Evolutionary conservation across 1,140 invertebrate genomes (phyloP), one percentile per base, ranked within the genome.

Genomic region (Trypoxylus dichotomus): DNA sequence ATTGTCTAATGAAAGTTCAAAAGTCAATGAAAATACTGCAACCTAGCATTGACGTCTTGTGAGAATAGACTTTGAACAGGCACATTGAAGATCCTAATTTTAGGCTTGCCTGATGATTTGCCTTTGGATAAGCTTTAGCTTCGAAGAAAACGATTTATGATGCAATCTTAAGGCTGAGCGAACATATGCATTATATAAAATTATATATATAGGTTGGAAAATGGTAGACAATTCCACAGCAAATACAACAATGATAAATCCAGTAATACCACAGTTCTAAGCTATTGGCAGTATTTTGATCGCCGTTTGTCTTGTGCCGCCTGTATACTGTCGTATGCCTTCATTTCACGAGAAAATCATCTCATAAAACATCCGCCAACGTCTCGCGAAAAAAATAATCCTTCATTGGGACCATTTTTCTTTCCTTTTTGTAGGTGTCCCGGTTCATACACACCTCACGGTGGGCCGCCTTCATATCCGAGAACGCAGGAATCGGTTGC

Each of bases 401-500:
- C 11, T 68, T 27, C 60, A 68, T 27, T 19, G 47, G 11, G 5
- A 27, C 5, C 60, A 6, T 29, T 54, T 25, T 68, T 24, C 6
- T 75, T 54, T 58, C n/a, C 68, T 13, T 8, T 8, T 78, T 78
- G n/a, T 54, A 78, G 77, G 43, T 78, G 77, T 78, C 29, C 60
- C 74, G 87, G 88, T 74, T 89, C 88, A n/a, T 87, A 86, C 76
- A 90, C 89, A 75, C 89, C 89, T 78, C 87, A 89, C 25, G 89
- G 88, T 68, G 90, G 90, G 21, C 90, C 90, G 54, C 90, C 91
- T 41, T 91, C 91, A 13, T 92, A 92, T 82, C 89, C 91, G 13
- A 86, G 91, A 58, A 91, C 91, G 24, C 90, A 90, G 76, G 89
- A 90, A 83, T 91, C 90, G 72, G 81, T 92, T 76, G 90, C 91